phyloP scores from a whole-genome alignment of 2,888 invertebrate genomes.

The Argynnis bischoffii region DNA sequence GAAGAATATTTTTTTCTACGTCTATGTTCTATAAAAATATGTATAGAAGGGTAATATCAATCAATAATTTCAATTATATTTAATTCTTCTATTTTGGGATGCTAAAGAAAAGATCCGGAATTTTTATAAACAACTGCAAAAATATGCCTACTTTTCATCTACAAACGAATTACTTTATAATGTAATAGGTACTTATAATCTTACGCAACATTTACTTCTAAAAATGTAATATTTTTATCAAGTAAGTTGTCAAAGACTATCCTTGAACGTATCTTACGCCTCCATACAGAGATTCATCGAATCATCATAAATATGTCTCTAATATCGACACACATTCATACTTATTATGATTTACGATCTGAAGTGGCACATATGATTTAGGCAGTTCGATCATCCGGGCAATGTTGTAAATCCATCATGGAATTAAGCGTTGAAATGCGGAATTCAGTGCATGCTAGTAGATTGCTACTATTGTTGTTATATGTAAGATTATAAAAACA shows the following conservation, averaged over 20 bases:
- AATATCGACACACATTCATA: slow-evolving; percentile 34
- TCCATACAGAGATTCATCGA: slow-evolving; percentile 4
- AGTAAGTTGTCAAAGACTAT: not conserved
- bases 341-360: slow-evolving; percentile 38
- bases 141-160: too few species aligned
- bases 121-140: too few species aligned
- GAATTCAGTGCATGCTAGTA: slow-evolving; percentile 23
- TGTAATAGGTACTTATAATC: too few species aligned
- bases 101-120: too few species aligned
- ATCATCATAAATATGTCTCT: slow-evolving; percentile 28
- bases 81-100: too few species aligned
- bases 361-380: slow-evolving; percentile 36
- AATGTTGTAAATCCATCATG: slow-evolving; percentile 39
- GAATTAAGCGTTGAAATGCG: slow-evolving; percentile 36
- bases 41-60: too few species aligned
- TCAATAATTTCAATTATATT: too few species aligned
- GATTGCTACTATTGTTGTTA: slow-evolving; percentile 6
- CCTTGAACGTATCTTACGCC: not conserved
- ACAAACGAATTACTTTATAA: too few species aligned
- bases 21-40: too few species aligned
- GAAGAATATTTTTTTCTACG: too few species aligned
- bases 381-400: slow-evolving; percentile 37
- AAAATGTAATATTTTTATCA: not conserved
- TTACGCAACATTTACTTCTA: too few species aligned
- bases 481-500: not conserved